Base-by-base conservation (phyloP, 2,113 vertebrate species). In the Helogale parvula region DNA sequence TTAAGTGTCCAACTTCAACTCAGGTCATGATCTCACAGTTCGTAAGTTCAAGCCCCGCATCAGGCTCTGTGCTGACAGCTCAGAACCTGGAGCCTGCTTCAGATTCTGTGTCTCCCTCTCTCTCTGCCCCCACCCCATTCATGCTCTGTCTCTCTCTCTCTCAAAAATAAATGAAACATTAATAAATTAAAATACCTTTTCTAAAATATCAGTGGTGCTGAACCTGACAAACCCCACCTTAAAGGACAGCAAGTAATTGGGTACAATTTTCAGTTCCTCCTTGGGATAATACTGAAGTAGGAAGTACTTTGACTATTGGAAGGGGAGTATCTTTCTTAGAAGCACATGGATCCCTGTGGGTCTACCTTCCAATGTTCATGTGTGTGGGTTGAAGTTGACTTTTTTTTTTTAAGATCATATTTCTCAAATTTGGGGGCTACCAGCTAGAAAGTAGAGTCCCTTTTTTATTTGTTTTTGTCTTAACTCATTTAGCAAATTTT, bases 401-500 rank as follows among this genome's bases (percentile, higher is more conserved):
- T 84, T 60, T 35, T 52, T 3, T 52, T 25, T 15, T 3, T 41
- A n/a, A 41, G 16, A 69, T 21, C 74, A 54, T 54, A 41, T 29
- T 72, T 84, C 54, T 84, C 7, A 60, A 19, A 60, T 60, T 72
- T 96, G 65, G 65, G 29, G 60, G 19, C 76, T 91, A 25, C 33
- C 11, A 33, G 1, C 3, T 12, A 11, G 23, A 60, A 14, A 27
- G 25, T 21, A 52, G 38, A 69, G n/a, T 63, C 21, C 5, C n/a
- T 72, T 41, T 72, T 31, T 60, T 60, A n/a, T 72, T 74, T 45
- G 19, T 45, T 82, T 92, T 88, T 50, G 25, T 60, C 71, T 92
- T 80, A 90, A 90, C 38, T 90, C 45, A 17, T 52, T 96, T 88
- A 93, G 52, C n/a, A 69, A 65, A 80, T 76, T 90, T 81, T 87